Percentiles rank a stretch among this genome's conserved stretches.
Evolutionary conservation across 2,888 invertebrate genomes (phyloP).

Genomic region (Leptodirus hochenwartii): DNA sequence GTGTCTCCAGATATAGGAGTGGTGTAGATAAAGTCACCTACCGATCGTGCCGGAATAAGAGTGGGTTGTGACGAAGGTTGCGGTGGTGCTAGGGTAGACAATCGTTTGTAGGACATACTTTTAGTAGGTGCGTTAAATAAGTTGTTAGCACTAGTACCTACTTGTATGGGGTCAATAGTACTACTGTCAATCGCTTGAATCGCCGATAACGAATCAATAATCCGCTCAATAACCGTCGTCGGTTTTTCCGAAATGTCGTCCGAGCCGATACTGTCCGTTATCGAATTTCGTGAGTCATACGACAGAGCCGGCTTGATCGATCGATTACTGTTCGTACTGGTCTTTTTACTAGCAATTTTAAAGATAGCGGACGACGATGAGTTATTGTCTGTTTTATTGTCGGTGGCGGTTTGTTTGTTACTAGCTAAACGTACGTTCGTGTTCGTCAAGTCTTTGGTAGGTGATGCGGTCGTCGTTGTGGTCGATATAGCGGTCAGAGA

Average conservation of each 20-base stretch:
- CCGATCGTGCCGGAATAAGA: no score
- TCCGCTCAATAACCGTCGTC: slow-evolving; percentile 27
- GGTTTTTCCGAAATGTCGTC: slow-evolving; percentile 26
- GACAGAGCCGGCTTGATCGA: neutral
- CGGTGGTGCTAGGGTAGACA: slow-evolving; percentile 21
- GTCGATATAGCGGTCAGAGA: slow-evolving; percentile 25
- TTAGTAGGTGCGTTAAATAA: no score
- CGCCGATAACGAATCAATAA: slow-evolving; percentile 25
- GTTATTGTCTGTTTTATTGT: neutral
- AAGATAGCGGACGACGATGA: slow-evolving; percentile 21
- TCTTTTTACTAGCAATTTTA: slow-evolving; percentile 23
- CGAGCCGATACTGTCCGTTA: neutral
- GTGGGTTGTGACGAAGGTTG: slow-evolving; percentile 10
- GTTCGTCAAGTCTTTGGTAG: no score
- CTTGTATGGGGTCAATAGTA: slow-evolving; percentile 15
- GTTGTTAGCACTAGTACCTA: no score
- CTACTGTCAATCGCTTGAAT: slow-evolving; percentile 21
- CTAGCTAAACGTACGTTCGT: no score
- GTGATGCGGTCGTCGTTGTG: no score
- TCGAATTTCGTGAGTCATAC: slow-evolving; percentile 10
- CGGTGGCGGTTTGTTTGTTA: slow-evolving; percentile 9
- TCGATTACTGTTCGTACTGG: no score
- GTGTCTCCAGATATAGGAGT: neutral
- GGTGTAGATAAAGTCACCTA: neutral
- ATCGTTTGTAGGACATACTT: slow-evolving; percentile 19